Percentiles rank a stretch among this genome's conserved stretches.
These are phyloP conservation scores for Fratercula arctica DNA, from an alignment of 2,797 vertebrate species.

Conservation along the genomic window DNA sequence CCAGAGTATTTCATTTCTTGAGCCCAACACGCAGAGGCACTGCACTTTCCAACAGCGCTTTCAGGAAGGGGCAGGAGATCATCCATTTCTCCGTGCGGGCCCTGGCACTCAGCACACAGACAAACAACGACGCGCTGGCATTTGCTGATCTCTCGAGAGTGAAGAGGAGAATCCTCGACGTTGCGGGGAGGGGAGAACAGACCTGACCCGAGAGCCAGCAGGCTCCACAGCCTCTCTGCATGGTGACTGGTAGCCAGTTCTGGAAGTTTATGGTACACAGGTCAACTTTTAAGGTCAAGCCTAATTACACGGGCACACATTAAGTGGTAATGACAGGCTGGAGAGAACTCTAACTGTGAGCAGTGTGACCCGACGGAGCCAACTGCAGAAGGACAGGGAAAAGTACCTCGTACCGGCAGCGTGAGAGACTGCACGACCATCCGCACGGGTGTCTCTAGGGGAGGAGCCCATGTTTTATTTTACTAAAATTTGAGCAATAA, in stretches of 20 bases:
- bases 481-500: neutral
- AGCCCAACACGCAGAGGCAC: fast-evolving
- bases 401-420: neutral
- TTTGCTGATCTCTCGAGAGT: neutral
- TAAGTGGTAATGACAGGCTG: neutral
- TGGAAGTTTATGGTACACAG: neutral
- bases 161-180: neutral
- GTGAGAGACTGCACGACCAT: fast-evolving
- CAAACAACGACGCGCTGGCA: fast-evolving
- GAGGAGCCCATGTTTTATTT: neutral
- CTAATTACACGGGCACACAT: neutral
- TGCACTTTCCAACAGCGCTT: neutral
- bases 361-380: neutral
- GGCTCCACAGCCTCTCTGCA: neutral
- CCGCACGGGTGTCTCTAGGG: fast-evolving
- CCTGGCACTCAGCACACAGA: neutral
- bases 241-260: neutral
- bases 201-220: neutral
- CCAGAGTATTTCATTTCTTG: neutral
- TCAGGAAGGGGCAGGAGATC: neutral
- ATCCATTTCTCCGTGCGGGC: neutral
- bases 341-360: neutral
- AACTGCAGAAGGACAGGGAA: neutral
- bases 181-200: neutral
- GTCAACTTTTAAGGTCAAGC: neutral